These are phyloP conservation scores for Caloenas nicobarica DNA, from an alignment of 2,113 vertebrate species.

Conservation along the genomic window DNA sequence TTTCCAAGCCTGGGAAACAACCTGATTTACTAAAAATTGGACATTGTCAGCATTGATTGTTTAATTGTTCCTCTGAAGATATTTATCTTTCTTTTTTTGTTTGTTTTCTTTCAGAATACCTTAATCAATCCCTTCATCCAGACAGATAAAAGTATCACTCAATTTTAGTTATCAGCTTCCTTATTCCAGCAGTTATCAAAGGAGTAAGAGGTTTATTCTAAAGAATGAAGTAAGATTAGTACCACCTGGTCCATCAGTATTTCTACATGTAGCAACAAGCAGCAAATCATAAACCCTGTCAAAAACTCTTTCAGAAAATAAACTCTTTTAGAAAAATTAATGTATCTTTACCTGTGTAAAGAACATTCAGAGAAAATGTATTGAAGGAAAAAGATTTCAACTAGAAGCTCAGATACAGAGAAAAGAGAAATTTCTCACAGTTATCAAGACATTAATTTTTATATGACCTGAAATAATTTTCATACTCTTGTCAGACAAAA, in stretches of 20 bases:
- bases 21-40: neutral
- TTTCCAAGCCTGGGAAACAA: neutral
- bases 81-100: neutral
- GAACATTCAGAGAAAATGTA: neutral
- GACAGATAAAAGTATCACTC: neutral
- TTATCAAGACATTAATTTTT: neutral
- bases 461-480: neutral
- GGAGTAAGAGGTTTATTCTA: neutral
- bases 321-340: neutral
- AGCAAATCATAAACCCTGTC: neutral
- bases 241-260: neutral
- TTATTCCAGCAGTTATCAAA: neutral
- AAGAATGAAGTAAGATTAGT: neutral
- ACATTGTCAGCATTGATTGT: neutral
- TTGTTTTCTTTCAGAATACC: neutral
- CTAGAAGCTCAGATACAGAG: neutral
- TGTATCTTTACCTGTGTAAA: neutral
- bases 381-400: neutral
- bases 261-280: neutral
- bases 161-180: neutral
- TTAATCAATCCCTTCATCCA: neutral
- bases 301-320: neutral
- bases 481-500: neutral
- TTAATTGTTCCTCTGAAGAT: neutral
- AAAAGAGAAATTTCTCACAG: neutral